Percentiles rank a stretch among this genome's conserved stretches.
Evolutionary conservation across 2,888 invertebrate species (phyloP).

Genomic region (Ophonus ardosiacus): DNA sequence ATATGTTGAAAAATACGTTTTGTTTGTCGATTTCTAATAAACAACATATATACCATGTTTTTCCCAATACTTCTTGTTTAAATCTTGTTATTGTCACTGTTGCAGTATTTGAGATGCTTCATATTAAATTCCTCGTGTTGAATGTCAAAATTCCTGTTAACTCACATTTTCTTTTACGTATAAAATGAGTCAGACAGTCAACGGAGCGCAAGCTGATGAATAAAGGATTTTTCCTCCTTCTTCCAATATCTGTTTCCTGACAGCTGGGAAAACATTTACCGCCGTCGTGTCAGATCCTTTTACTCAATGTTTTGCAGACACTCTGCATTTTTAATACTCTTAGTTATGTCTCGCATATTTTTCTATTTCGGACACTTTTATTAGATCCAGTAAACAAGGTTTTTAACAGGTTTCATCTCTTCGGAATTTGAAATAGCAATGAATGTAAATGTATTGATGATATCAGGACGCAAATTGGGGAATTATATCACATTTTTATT

Average conservation of each 20-base stretch:
- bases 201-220: slow-evolving; percentile 49
- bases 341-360: neutral
- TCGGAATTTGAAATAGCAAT: neutral
- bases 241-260: slow-evolving; percentile 48
- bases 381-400: neutral
- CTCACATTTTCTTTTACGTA: slow-evolving; percentile 2
- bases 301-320: slow-evolving; percentile 2
- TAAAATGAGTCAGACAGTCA: slow-evolving; percentile 41
- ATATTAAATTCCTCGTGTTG: slow-evolving; percentile 18
- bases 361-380: neutral
- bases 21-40: too few species aligned
- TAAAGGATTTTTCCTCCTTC: slow-evolving; percentile 51
- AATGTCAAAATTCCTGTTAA: slow-evolving; percentile 6
- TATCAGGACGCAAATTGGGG: too few species aligned
- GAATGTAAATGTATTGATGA: neutral
- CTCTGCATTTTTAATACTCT: slow-evolving; percentile 19
- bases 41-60: too few species aligned
- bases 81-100: too few species aligned
- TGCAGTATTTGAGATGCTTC: neutral
- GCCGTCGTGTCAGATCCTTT: neutral
- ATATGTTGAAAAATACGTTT: too few species aligned
- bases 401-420: neutral
- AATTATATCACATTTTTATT: too few species aligned
- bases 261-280: slow-evolving; percentile 28
- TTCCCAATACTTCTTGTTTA: too few species aligned